Base-by-base conservation (phyloP, 2,888 invertebrate genomes). In the Phasia obesa region DNA sequence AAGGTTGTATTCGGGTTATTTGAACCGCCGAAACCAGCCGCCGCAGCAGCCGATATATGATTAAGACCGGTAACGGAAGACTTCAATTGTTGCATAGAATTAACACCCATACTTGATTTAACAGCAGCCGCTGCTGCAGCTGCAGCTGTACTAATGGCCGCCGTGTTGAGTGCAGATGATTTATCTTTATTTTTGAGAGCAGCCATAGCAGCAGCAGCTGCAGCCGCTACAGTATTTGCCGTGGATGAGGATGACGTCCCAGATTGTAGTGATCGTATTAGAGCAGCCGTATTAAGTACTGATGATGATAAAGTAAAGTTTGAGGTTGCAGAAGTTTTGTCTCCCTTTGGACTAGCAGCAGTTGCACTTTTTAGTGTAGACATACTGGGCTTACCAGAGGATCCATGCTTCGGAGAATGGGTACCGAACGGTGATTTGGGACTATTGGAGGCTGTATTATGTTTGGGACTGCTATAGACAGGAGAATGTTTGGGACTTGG, bases 301-400 rank as follows among this genome's bases (percentile, higher is more conserved):
- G 71, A 49, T 19, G 76, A 47, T 4, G 79, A 49, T 5, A 70
- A 25, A 4, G 67, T 42, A 23, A 70, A 47, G 21, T 64, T 75
- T 9, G 75, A 60, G 5, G 44, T 71, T 19, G 55, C 49, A 5
- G 65, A 75, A 9, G 85, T 75, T 81, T 90, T 90, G 13, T 90
- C 89, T 0, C 86, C 86, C 76, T 90, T 89, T 13, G 89, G 90
- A 74, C 87, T 87, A 44, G 87, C 89, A 9, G 89, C 88, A 11
- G 89, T 86, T 0, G 96, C 96, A 44, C 95, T 97, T 89, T 97
- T 97, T 23, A 97, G 91, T 0, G 97, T 94, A 0, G 96, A 96
- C 96, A 97, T 96, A 88, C 97, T 97, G 0, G 97, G 97, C 88
- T 97, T 97, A 0, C 97, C 97, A 0, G 96, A 95, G 15, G 91